Evolutionary conservation across 2,797 vertebrate genomes (phyloP).

Genomic region (Antennarius maculatus): DNA sequence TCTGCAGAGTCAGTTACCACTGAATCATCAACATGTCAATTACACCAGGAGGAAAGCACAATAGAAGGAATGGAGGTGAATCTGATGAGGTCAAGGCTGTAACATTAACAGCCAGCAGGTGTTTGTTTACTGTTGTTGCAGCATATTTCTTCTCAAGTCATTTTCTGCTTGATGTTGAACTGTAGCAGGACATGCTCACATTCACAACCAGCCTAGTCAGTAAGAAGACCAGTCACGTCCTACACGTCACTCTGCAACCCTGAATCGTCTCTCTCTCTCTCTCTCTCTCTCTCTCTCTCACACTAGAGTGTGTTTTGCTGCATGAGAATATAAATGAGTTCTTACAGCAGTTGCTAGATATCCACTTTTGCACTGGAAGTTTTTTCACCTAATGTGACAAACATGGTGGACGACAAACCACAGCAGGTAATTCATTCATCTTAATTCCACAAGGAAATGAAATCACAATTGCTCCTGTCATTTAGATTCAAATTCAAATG

Average conservation of each 20-base stretch:
- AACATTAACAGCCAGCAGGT: constrained; percentile 5
- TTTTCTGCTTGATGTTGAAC: constrained; percentile 17
- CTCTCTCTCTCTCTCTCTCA: constrained; percentile 15
- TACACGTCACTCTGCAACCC: constrained; percentile 47
- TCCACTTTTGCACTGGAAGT: too few species aligned
- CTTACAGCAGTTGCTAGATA: too few species aligned
- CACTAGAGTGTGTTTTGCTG: neutral
- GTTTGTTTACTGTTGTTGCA: constrained; percentile 10
- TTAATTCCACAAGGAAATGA: too few species aligned
- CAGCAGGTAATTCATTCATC: too few species aligned
- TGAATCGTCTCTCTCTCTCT: constrained; percentile 12
- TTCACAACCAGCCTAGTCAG: constrained; percentile 31
- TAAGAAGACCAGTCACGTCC: constrained; percentile 58
- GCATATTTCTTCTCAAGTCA: constrained; percentile 19
- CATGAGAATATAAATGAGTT: neutral
- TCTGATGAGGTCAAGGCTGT: neutral
- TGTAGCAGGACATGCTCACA: constrained; percentile 8
- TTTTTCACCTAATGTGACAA: too few species aligned
- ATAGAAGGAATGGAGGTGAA: neutral
- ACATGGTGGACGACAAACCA: too few species aligned
- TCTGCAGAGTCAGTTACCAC: neutral
- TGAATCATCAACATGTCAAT: constrained; percentile 1
- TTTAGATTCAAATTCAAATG: neutral
- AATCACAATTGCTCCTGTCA: neutral
- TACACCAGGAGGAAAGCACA: neutral